Evolutionary conservation across 1,140 invertebrate species (phyloP), one percentile per base, ranked within the genome.

Genomic region (Amyelois transitella): DNA sequence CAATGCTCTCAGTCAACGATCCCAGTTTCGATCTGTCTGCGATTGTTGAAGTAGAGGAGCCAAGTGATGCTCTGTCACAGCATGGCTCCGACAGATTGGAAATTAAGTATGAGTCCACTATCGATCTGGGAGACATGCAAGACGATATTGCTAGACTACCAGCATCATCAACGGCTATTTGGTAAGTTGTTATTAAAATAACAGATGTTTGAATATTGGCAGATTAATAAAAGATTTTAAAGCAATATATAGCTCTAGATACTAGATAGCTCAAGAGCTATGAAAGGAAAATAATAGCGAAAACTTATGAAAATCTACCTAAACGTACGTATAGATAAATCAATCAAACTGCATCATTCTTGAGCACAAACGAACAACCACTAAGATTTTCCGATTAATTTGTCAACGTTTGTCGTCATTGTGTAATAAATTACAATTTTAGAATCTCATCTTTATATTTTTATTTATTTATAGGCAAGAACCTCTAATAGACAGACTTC

Each of bases 21-120:
- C 86, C 86, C 4, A 84, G 83, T 47, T 88, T 89, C 50, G 86
- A 89, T 59, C 55, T 89, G 1, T 86, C 86, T 0, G 79, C 83
- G 0, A 89, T 89, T 38, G 79, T 88, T 0, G 86, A 88, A 55
- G 72, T 86, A 0, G 88, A 89, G 7, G 88, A 88, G 64, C 60
- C 64, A 2, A 86, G 77, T 50, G 81, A 88, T 28, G 59, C 32
- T 10, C 28, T 72, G 1, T 77, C 73, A 0, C 83, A 81, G 45
- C 80, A 72, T 17, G 75, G 69, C 19, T 80, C 79, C 0, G 82
- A 86, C 10, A 75, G 73, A 55, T 60, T 88, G 12, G 81, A 88
- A 54, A 45, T 88, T 6, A 86, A 79, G 28, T 86, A 75, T 60
- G 73, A 85, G n/a, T 78, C 78, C 6, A 64, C 73, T 0, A 51